phyloP scores from a whole-genome alignment of 2,888 invertebrate species.

The Cryptophagus acutangulus region DNA sequence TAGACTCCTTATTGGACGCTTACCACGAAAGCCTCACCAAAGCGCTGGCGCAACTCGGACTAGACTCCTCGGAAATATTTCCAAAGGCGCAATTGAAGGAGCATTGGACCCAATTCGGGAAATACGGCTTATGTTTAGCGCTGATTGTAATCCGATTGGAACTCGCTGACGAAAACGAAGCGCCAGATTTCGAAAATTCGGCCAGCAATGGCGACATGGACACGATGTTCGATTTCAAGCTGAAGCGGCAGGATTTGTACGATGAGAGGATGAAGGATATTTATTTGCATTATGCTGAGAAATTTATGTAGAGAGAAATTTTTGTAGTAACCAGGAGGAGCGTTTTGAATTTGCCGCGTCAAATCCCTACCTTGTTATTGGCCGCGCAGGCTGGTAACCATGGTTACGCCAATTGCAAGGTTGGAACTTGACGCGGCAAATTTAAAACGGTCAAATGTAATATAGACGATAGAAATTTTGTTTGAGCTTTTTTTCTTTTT shows the following conservation, averaged over 20 bases:
- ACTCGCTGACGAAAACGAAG: slow-evolving; percentile 25
- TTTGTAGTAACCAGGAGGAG: no score
- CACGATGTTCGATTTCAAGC: slow-evolving; percentile 13
- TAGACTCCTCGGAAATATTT: slow-evolving; percentile 21
- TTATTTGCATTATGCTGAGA: slow-evolving; percentile 17
- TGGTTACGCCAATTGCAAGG: no score
- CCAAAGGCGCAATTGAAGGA: slow-evolving; percentile 24
- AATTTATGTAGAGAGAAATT: slow-evolving; percentile 19
- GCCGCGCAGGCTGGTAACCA: no score
- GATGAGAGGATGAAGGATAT: slow-evolving; percentile 12
- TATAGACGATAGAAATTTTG: no score
- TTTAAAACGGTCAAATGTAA: no score
- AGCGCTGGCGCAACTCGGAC: slow-evolving; percentile 27
- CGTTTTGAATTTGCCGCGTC: no score
- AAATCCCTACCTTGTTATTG: no score
- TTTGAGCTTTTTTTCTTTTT: no score
- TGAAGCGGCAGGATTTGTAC: slow-evolving; percentile 21
- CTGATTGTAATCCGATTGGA: slow-evolving; percentile 27
- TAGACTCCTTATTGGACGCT: slow-evolving; percentile 29
- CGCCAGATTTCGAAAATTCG: slow-evolving; percentile 23
- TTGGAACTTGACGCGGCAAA: no score
- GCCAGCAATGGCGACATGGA: slow-evolving; percentile 18
- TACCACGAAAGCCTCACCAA: slow-evolving; percentile 28
- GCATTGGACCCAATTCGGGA: slow-evolving; percentile 31
- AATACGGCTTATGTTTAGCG: slow-evolving; percentile 26